Base-by-base conservation (phyloP, 2,797 vertebrate species). In the Pangasius sanitwongsei region DNA sequence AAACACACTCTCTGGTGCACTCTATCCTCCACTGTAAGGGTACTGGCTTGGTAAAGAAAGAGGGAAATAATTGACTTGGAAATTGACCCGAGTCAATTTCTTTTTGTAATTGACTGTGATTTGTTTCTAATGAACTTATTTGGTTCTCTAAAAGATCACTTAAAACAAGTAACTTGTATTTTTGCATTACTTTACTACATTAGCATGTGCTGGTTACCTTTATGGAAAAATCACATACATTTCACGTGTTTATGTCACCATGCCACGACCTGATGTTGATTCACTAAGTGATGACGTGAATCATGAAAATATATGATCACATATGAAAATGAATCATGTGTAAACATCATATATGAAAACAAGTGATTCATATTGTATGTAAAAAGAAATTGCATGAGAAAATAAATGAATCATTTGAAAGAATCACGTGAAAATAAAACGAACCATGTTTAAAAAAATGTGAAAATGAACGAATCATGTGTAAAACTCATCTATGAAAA, bases 1-100 rank as follows among this genome's bases (percentile, higher is more conserved):
- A 61, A 44, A 75, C 34, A 44, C 50, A 63, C 70, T n/a, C 16
- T 15, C 70, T 28, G 50, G 59, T 86, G 4, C 70, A 77, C 11
- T 61, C 55, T 44, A n/a, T 65, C 23, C 28, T 57, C 20, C 11
- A 16, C 9, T 48, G 70, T 75, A 48, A 41, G 85, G 31, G 15
- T 61, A 77, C 48, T n/a, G 69, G 53, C 53, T 61, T 18, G 8
- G 8, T 0, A n/a, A 34, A 59, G 34, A 57, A 75, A 41, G 70
- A 59, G 37, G 50, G 63, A 59, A 50, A 72, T 72, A 86, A 74
- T 86, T 86, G 37, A 86, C 69, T 57, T 41, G 69, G 67, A 13
- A 74, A 86, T 70, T 15, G 31, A 86, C 50, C 67, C 37, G 11
- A 67, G 28, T 83, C 59, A 44, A 83, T 83, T 63, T 83, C 59